These are phyloP conservation scores for Bombus pyrosoma DNA, from an alignment of 1,140 invertebrate species.

Conservation along the genomic window DNA sequence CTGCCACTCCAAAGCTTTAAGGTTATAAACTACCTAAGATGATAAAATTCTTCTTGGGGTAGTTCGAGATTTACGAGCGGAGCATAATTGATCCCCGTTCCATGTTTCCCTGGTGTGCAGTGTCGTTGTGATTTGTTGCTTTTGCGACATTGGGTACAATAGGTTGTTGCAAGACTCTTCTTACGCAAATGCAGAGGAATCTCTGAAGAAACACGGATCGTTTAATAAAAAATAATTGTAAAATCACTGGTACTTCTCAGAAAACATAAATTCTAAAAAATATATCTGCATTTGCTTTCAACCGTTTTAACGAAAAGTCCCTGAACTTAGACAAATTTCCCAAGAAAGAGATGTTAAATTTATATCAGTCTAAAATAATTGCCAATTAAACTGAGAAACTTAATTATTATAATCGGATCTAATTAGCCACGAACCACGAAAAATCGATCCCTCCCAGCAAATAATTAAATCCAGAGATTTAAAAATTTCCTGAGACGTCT, in stretches of 20 bases:
- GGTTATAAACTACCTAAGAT: slow-evolving; percentile 2
- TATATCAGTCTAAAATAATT: too few relatives aligned
- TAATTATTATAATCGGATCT: too few relatives aligned
- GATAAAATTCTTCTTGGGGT: slow-evolving; percentile 10
- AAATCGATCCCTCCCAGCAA: too few relatives aligned
- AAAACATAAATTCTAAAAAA: too few relatives aligned
- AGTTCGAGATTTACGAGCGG: slow-evolving; percentile 4
- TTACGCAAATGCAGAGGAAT: not conserved
- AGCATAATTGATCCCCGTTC: slow-evolving; percentile 13
- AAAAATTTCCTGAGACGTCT: not conserved
- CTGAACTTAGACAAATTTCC: too few relatives aligned
- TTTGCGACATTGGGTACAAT: not conserved
- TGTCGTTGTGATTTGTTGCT: not conserved
- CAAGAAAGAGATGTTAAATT: too few relatives aligned
- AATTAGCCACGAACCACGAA: too few relatives aligned
- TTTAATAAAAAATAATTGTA: too few relatives aligned
- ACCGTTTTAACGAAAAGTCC: too few relatives aligned
- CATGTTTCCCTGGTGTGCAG: not conserved
- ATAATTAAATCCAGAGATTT: not conserved
- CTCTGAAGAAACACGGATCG: not conserved
- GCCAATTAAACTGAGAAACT: too few relatives aligned
- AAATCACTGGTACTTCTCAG: too few relatives aligned
- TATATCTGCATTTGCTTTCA: too few relatives aligned
- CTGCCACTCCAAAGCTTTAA: not conserved
- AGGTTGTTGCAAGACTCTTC: not conserved